Base-by-base conservation (phyloP, 2,888 invertebrate species). In the Brachynemurus nebulosus region DNA sequence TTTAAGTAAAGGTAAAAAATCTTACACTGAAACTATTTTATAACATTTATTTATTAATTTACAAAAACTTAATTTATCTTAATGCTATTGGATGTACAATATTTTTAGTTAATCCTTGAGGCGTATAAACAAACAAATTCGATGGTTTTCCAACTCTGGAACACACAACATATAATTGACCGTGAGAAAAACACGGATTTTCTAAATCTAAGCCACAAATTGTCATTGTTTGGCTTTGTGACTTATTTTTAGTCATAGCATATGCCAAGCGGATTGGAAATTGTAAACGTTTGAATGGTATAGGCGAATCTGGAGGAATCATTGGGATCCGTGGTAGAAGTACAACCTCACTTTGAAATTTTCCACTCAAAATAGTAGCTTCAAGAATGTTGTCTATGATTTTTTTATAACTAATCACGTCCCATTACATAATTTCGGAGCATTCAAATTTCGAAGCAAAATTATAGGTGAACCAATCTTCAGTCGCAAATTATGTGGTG, bases 231-330 rank as follows among this genome's bases (percentile, higher is more conserved):
- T 61, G 59, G n/a, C 59, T 58, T 57, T 60, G 59, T 42, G 58
- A 54, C 45, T 60, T 60, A 52, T 60, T 60, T 40, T 60, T 60
- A 11, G 57, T 50, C 53, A 58, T 57, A 20, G 57, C 57, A 51
- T 56, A 57, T 27, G 53, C 55, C 14, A 57, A 45, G 41, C 54
- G 46, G 34, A 57, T 48, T 7, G 55, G 55, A 51, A 57, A 58
- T 45, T 58, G 57, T 6, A 53, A 8, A 19, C 53, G 45, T 45
- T 53, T 55, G 43, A 58, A 55, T 42, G 49, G 41, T 38, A 59
- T 48, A 41, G 52, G 50, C 34, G 52, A 25, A 44, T 57, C 51
- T 2, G 47, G 53, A 21, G 54, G 54, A 40, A 59, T 58, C 51
- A 59, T 55, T 40, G 58, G 58, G 38, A 60, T 59, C 18, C 55